Evolutionary conservation across 2,888 invertebrate species (phyloP).

Genomic region (Caenorhabditis sp.): DNA sequence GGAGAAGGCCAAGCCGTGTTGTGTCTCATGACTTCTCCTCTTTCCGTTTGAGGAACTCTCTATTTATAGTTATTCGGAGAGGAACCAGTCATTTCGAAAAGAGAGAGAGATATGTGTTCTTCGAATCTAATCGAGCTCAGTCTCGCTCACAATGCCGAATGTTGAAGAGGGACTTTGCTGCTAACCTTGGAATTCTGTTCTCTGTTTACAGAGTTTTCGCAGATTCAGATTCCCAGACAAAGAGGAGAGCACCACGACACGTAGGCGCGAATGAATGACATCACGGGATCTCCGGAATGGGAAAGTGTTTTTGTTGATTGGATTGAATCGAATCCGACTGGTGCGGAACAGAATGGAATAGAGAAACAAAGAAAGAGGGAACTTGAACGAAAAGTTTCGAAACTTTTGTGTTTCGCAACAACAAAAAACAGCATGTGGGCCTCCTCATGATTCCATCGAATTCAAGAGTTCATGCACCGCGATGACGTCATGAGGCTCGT

Average conservation of each 20-base stretch:
- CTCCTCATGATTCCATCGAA: too few relatives aligned
- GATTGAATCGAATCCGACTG: not conserved
- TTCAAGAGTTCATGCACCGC: not conserved
- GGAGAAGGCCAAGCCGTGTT: not conserved
- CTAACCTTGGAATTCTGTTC: not conserved
- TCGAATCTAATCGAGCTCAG: too few relatives aligned
- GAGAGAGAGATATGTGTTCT: too few relatives aligned
- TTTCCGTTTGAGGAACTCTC: conserved; percentile 10
- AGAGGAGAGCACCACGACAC: too few relatives aligned
- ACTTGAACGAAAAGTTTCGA: conserved; percentile 1
- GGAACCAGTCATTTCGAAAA: not conserved
- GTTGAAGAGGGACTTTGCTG: too few relatives aligned
- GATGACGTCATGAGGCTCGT: conserved; percentile 10
- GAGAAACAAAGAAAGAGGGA: not conserved
- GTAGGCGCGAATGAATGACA: conserved; percentile 5
- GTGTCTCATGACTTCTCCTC: conserved; percentile 9
- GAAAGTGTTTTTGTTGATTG: conserved; percentile 3
- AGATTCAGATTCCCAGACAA: not conserved
- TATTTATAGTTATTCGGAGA: not conserved
- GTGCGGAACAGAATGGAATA: not conserved
- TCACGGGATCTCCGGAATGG: not conserved
- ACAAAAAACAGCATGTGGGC: too few relatives aligned
- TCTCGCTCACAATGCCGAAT: too few relatives aligned
- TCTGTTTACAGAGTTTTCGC: not conserved
- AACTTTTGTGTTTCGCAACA: not conserved